Percentiles rank a stretch among this genome's conserved stretches.
Evolutionary conservation across 2,888 invertebrate genomes (phyloP).

Genomic region (Nebria brevicollis): DNA sequence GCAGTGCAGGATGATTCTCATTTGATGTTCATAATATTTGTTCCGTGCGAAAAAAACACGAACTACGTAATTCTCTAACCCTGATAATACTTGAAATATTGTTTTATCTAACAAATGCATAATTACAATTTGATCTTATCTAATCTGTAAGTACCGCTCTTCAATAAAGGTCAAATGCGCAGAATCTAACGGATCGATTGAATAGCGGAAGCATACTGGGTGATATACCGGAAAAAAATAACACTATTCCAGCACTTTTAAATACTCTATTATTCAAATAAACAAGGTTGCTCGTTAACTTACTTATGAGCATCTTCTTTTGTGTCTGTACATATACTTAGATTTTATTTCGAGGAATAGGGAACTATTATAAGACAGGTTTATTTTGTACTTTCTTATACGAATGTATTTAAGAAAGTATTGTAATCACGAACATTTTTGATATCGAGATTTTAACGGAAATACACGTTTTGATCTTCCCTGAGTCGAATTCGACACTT

Average conservation of each 20-base stretch:
- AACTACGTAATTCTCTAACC: neutral
- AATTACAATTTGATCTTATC: neutral
- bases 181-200: slow-evolving; percentile 34
- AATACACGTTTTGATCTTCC: too few species aligned
- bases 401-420: too few species aligned
- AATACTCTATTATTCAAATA: neutral
- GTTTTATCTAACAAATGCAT: slow-evolving; percentile 2
- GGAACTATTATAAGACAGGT: too few species aligned
- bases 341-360: too few species aligned
- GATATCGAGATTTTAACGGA: too few species aligned
- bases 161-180: neutral
- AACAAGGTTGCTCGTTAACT: neutral
- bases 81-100: neutral
- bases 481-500: too few species aligned
- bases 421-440: too few species aligned
- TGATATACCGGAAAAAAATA: neutral
- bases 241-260: neutral
- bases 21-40: neutral
- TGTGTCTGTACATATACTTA: too few species aligned
- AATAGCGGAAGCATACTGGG: neutral
- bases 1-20: neutral
- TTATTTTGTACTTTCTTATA: too few species aligned
- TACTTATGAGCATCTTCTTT: too few species aligned
- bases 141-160: neutral
- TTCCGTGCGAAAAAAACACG: neutral